phyloP scores from a whole-genome alignment of 1,140 invertebrate genomes.

The Sesamia nonagrioides region DNA sequence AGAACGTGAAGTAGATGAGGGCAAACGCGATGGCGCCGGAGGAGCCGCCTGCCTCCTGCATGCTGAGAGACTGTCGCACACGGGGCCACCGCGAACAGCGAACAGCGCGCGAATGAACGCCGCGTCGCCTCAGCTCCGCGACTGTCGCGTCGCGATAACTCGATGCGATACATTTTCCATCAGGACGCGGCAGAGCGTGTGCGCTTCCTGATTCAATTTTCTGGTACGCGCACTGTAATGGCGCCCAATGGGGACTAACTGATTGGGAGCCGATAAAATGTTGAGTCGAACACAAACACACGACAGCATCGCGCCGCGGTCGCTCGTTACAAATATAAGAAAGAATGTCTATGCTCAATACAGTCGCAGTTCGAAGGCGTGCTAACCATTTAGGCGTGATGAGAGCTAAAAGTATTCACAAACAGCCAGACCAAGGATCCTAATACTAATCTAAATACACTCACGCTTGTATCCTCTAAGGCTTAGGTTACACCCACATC shows the following conservation, averaged over 20 bases:
- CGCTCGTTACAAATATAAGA: too few species aligned
- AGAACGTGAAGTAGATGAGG: slow-evolving; percentile 90
- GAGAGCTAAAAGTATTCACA: too few species aligned
- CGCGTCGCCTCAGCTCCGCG: background rate
- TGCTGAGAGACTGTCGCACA: background rate
- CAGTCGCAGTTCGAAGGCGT: too few species aligned
- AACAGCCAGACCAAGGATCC: too few species aligned
- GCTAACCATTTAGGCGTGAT: too few species aligned
- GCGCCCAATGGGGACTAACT: slow-evolving; percentile 12
- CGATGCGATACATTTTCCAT: slow-evolving; percentile 71
- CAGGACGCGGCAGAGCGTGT: slow-evolving; percentile 68
- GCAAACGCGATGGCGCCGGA: slow-evolving; percentile 78
- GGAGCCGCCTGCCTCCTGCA: slow-evolving; percentile 24
- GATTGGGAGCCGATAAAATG: background rate
- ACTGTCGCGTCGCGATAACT: background rate
- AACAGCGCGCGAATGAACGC: background rate
- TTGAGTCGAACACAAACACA: too few species aligned
- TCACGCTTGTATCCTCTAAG: too few species aligned
- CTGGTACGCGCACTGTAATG: slow-evolving; percentile 54
- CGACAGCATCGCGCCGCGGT: too few species aligned
- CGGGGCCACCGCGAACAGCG: too few species aligned
- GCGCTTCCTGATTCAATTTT: slow-evolving; percentile 68
- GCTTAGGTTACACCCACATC: too few species aligned
- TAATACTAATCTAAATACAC: too few species aligned
- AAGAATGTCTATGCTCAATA: too few species aligned